These are phyloP conservation scores for Leucania comma DNA, from an alignment of 2,888 invertebrate genomes.

Conservation along the genomic window DNA sequence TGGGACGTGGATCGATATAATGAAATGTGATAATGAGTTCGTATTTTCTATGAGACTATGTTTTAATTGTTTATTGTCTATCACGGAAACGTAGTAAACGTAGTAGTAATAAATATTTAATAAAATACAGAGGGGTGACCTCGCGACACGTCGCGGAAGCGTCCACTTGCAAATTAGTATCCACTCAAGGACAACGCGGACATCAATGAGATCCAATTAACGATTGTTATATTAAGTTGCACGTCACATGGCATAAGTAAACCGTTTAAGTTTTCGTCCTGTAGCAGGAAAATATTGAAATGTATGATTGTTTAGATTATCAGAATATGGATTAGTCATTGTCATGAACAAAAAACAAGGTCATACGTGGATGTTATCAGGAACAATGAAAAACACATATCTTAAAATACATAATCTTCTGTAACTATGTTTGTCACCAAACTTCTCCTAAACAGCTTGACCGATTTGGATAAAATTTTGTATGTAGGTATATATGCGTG, in stretches of 20 bases:
- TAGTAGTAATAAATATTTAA: constrained; percentile 69
- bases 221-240: constrained; percentile 59
- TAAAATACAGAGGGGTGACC: constrained; percentile 72
- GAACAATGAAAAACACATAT: constrained; percentile 1
- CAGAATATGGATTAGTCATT: constrained; percentile 37
- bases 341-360: constrained; percentile 31
- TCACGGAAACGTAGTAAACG: constrained; percentile 72
- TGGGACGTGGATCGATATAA: constrained; percentile 14
- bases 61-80: constrained; percentile 65
- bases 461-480: too few relatives aligned
- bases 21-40: constrained; percentile 9
- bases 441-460: too few relatives aligned
- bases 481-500: too few relatives aligned
- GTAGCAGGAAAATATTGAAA: constrained; percentile 43
- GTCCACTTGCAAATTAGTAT: constrained; percentile 86
- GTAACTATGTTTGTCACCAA: too few relatives aligned
- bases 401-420: too few relatives aligned
- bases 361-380: constrained; percentile 10
- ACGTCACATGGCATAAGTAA: constrained; percentile 46
- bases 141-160: constrained; percentile 84
- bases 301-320: constrained; percentile 36
- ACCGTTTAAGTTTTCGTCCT: constrained; percentile 38
- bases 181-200: constrained; percentile 74
- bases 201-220: constrained; percentile 68
- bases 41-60: constrained; percentile 10